Evolutionary conservation across 2,113 vertebrate species (phyloP).

Genomic region (Arvicanthis niloticus): DNA sequence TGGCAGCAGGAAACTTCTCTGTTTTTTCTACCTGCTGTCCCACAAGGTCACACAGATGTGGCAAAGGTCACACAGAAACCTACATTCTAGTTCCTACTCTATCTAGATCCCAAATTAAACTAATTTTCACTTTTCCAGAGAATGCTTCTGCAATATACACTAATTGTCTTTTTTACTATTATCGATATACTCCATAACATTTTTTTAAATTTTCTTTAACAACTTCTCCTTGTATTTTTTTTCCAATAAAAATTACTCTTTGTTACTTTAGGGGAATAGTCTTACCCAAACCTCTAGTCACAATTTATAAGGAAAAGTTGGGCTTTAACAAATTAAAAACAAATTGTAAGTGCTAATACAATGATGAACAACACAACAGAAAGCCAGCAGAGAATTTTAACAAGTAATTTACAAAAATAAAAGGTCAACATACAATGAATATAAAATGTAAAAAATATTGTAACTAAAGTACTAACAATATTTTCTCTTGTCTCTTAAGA

Average conservation of each 20-base stretch:
- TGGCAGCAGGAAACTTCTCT: background rate
- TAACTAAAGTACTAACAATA: background rate
- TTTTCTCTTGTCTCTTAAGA: background rate
- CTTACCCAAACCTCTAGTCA: conserved; percentile 1
- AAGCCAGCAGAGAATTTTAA: background rate
- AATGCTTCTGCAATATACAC: background rate
- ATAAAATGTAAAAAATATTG: background rate
- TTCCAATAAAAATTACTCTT: conserved; percentile 12
- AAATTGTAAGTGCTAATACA: background rate
- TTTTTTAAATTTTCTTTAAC: background rate
- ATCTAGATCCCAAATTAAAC: conserved; percentile 2
- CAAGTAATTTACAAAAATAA: background rate
- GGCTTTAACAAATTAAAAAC: background rate
- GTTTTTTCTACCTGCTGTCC: too few relatives aligned
- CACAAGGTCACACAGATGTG: background rate
- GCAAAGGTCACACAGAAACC: background rate
- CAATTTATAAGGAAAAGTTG: conserved; percentile 29
- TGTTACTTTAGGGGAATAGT: background rate
- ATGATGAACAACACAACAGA: background rate
- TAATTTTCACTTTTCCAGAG: background rate
- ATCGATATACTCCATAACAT: background rate
- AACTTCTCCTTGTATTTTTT: background rate
- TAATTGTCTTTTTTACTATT: background rate
- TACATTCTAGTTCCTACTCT: background rate
- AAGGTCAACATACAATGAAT: background rate